Evolutionary conservation across 2,888 invertebrate species (phyloP), one percentile per base, ranked within the genome.

Genomic region (Ischnus inquisitorius): DNA sequence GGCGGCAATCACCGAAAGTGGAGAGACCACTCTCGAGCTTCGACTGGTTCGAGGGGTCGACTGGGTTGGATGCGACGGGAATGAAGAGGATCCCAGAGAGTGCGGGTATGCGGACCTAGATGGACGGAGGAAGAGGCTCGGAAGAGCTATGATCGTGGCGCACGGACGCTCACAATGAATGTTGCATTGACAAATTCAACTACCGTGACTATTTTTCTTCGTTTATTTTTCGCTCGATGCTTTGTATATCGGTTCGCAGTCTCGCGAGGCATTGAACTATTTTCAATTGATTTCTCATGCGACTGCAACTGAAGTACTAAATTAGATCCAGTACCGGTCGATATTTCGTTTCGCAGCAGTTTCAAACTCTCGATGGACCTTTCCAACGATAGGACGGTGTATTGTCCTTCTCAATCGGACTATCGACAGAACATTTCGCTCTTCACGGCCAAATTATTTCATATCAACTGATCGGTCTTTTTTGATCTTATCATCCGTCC

Each of bases 1-100:
- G 86, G 84, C 86, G 88, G 90, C 90, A 91, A 91, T 92, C 89
- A 90, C 89, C 88, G 89, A 90, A 90, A 91, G 91, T 91, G 89
- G 90, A 90, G 87, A 88, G 88, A 89, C 89, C 87, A 79, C 86
- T 79, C 81, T 82, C 77, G 86, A 71, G 62, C 64, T 64, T 67
- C 57, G 79, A 62, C 60, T 46, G 69, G 68, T 62, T 67, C 78
- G 79, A 84, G 82, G 75, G 80, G 34, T 34, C 85, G 80, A 85
- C 79, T 64, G 78, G 69, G 86, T 34, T 34, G 34, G 34, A 34
- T 34, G 34, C 34, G 34, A 34, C 77, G 62, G 69, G 71, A 78
- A 86, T 74, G 41, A 22, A 65, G 78, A 83, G 79, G 80, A 71
- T 75, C 68, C 74, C 41, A 12, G 60, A 12, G 60, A 28, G 77